Evolutionary conservation across 2,797 vertebrate genomes (phyloP), one percentile per base, ranked within the genome.

Genomic region (Tragelaphus oryx): DNA sequence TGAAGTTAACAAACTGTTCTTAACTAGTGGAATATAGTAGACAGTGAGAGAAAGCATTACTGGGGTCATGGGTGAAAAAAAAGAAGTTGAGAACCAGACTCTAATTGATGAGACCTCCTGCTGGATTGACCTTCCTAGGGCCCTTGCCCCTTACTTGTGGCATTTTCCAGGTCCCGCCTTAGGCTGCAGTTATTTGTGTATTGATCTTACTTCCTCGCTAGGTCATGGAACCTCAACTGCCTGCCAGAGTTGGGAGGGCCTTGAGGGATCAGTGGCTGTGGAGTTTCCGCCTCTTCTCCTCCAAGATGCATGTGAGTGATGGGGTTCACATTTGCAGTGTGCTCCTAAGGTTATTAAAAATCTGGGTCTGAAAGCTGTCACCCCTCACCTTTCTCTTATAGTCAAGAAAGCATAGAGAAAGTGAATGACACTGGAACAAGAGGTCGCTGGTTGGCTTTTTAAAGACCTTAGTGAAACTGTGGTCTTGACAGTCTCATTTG

Each of bases 401-500:
- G 41, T 84, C 75, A 57, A 91, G 78, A 54, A 89, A 93, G 88
- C 52, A 57, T 6, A 59, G 60, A 74, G 55, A 54, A 74, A 92
- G 71, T 8, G 52, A 81, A 28, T 57, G 88, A n/a, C 59, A 82
- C 41, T 33, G 90, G 65, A 91, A 37, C 60, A 78, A 92, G 65
- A 94, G 81, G 90, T 89, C 81, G 12, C 13, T 44, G 62, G 78
- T 87, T 26, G 46, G 44, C 80, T 87, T 91, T 85, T 89, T 44
- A 81, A 91, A 96, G 90, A 71, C 76, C 55, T 59, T 26, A 44
- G 55, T 41, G 59, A 50, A 60, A 59, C 62, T 12, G 2, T 52
- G 75, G 46, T 94, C 87, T 87, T 92, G 92, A 84, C 91, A 86
- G 86, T 16, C 68, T 96, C 60, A 88, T 93, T 83, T 91, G 79